Percentiles rank a stretch among this genome's conserved stretches.
Evolutionary conservation across 2,113 vertebrate genomes (phyloP).

Genomic region (Forbesichthys papilliferus): DNA sequence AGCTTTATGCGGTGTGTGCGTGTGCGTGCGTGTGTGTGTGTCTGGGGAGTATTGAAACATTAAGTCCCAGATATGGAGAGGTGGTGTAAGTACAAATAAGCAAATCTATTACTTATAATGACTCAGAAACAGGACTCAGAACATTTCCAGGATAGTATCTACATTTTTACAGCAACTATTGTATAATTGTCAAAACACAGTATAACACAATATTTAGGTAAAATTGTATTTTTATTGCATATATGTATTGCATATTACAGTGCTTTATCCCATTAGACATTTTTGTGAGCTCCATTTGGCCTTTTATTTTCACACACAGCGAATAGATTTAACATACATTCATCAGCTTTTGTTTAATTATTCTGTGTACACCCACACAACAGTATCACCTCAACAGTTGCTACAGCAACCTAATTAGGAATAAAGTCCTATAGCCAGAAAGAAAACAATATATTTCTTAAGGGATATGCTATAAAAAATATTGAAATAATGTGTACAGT

Average conservation of each 20-base stretch:
- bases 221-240: neutral
- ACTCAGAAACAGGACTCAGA: too few species aligned
- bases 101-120: too few species aligned
- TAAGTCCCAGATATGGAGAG: too few species aligned
- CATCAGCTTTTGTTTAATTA: constrained; percentile 64
- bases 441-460: constrained; percentile 53
- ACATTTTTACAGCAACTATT: too few species aligned
- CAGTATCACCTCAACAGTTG: constrained; percentile 61
- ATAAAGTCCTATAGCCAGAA: constrained; percentile 60
- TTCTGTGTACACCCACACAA: constrained; percentile 61
- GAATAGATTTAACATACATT: constrained; percentile 57
- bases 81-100: too few species aligned
- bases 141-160: too few species aligned
- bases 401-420: constrained; percentile 67
- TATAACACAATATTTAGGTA: too few species aligned
- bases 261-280: neutral
- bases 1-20: too few species aligned
- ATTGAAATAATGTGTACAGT: constrained; percentile 20
- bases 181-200: too few species aligned
- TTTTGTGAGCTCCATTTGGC: neutral
- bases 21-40: too few species aligned
- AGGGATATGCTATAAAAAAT: constrained; percentile 32
- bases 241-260: neutral
- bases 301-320: constrained; percentile 9
- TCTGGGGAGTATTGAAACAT: too few species aligned